phyloP scores from a whole-genome alignment of 2,888 invertebrate genomes.

The Meloe dianella region DNA sequence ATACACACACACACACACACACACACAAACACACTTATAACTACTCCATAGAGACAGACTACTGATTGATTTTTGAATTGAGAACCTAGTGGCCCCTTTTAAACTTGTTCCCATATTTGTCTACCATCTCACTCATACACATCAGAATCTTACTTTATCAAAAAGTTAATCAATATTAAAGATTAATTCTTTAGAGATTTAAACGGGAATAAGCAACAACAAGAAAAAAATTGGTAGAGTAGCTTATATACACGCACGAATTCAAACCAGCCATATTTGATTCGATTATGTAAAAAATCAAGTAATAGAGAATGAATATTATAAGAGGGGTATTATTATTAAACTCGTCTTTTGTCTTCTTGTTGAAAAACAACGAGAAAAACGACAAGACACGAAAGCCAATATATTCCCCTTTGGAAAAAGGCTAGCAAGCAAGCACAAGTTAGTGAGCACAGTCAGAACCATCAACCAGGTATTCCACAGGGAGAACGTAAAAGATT shows the following conservation, averaged over 20 bases:
- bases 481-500: conserved; percentile 55
- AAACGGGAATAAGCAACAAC: neutral
- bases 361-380: conserved; percentile 42
- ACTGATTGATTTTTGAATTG: conserved; percentile 4
- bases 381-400: conserved; percentile 27
- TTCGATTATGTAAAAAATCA: conserved; percentile 8
- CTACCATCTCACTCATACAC: neutral
- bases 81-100: conserved; percentile 6
- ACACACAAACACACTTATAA: neutral
- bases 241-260: conserved; percentile 3
- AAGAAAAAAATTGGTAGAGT: neutral
- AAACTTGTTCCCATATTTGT: neutral
- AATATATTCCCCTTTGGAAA: conserved; percentile 43
- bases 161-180: neutral
- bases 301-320: conserved; percentile 9
- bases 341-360: conserved; percentile 9
- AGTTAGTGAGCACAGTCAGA: conserved; percentile 12
- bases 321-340: conserved; percentile 6
- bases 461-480: conserved; percentile 56
- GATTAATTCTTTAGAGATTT: conserved; percentile 9
- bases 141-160: neutral
- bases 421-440: conserved; percentile 19
- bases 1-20: too few species aligned
- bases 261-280: conserved; percentile 3
- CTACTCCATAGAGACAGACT: conserved; percentile 4